A percentile compares a stretch with the other conserved stretches of the same genome.
Conservation (phyloP, 2,113 vertebrate species). For the Tragelaphus imberbis region DNA sequence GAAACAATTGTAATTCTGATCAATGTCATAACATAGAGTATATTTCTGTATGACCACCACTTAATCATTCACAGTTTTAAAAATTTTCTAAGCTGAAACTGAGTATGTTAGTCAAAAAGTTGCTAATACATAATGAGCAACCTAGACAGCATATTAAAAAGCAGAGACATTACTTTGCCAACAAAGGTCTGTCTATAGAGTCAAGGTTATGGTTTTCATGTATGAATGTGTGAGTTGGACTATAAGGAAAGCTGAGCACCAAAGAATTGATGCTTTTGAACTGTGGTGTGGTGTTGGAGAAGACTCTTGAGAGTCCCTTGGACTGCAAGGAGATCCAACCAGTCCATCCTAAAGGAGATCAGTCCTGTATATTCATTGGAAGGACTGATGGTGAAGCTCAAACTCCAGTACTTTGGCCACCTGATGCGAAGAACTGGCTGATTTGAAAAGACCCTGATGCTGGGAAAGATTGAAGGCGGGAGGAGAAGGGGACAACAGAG, state of each 20-base stretch:
- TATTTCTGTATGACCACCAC: background rate
- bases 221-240: background rate
- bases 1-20: background rate
- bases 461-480: background rate
- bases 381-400: background rate
- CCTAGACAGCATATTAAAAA: background rate
- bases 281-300: background rate
- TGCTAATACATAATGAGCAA: background rate
- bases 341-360: background rate
- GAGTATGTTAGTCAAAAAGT: background rate
- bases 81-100: background rate
- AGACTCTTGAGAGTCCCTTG: background rate
- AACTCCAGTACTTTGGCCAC: background rate
- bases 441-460: background rate
- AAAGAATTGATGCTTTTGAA: background rate
- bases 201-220: background rate
- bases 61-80: background rate
- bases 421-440: background rate
- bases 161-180: background rate
- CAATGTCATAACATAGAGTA: background rate
- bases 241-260: background rate
- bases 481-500: background rate
- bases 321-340: background rate
- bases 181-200: background rate
- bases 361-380: background rate